Conservation (phyloP, 37 sponge, comb jelly and placozoan genomes). For the Bolinopsis microptera region DNA sequence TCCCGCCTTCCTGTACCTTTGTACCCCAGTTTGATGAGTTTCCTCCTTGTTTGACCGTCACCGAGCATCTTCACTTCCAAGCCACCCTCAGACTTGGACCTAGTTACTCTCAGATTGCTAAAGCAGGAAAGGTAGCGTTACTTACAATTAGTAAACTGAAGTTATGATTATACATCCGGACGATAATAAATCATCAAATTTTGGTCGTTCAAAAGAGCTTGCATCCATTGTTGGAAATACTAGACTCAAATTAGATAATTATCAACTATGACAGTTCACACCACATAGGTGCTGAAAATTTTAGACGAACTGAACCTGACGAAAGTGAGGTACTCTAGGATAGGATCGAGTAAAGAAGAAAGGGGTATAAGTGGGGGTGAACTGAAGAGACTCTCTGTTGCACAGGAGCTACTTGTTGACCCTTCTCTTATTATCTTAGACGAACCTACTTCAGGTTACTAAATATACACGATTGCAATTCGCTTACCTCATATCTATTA, state of each 20-base stretch:
- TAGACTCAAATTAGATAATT: no score
- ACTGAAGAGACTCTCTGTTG: slow-evolving; percentile 19
- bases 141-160: no score
- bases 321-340: neutral
- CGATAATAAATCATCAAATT: no score
- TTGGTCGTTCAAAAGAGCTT: no score
- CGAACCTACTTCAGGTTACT: slow-evolving; percentile 19
- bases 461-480: neutral
- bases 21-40: slow-evolving; percentile 39
- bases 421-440: slow-evolving; percentile 24
- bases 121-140: neutral
- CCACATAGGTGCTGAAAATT: neutral
- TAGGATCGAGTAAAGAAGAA: neutral
- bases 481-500: neutral
- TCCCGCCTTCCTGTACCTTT: slow-evolving; percentile 13
- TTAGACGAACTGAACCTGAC: neutral
- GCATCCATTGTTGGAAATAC: no score
- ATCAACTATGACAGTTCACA: no score
- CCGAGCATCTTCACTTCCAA: slow-evolving; percentile 44
- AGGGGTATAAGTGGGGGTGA: slow-evolving; percentile 31
- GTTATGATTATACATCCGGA: no score
- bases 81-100: neutral
- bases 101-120: neutral
- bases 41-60: neutral
- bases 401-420: slow-evolving; percentile 30